Evolutionary conservation across 2,113 vertebrate genomes (phyloP).

Genomic region (Penelope pileata): DNA sequence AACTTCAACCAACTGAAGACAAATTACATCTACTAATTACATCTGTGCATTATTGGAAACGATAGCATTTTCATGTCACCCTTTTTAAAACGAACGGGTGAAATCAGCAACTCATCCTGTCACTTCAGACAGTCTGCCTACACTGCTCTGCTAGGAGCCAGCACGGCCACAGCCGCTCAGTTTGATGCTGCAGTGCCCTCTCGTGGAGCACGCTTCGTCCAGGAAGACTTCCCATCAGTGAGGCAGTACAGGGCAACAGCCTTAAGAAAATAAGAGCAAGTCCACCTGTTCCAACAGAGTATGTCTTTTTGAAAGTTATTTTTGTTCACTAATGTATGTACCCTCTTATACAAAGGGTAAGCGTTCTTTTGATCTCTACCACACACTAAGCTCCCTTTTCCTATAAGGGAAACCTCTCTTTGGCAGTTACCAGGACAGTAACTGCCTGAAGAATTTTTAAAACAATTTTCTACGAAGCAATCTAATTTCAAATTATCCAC

Average conservation of each 20-base stretch:
- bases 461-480: neutral
- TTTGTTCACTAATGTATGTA: neutral
- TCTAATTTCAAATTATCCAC: neutral
- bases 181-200: slow-evolving; percentile 40
- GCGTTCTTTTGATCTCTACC: too few relatives aligned
- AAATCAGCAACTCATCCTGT: neutral
- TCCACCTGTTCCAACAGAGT: neutral
- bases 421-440: neutral
- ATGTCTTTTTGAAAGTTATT: neutral
- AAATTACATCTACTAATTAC: neutral
- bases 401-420: rapidly evolving
- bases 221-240: neutral
- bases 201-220: neutral
- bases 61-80: neutral
- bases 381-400: neutral
- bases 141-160: neutral
- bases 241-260: neutral
- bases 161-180: neutral
- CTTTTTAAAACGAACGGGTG: neutral
- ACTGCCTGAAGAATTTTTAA: neutral
- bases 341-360: neutral
- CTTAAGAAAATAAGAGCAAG: neutral
- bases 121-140: neutral
- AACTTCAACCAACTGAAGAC: neutral
- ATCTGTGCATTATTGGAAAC: neutral